Evolutionary conservation across 2,888 invertebrate genomes (phyloP).

Genomic region (Meteorus colon): DNA sequence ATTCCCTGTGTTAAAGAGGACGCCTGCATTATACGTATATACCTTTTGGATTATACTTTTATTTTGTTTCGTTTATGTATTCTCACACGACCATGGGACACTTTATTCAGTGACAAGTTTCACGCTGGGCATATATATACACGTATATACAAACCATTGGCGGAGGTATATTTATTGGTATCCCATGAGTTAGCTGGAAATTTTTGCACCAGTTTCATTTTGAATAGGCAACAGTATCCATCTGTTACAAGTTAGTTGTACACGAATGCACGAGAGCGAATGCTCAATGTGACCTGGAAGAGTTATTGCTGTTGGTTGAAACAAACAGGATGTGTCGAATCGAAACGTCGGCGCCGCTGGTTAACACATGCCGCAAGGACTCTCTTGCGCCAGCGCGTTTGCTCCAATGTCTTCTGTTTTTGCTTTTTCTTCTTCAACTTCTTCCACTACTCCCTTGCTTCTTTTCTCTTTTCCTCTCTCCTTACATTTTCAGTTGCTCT

Average conservation of each 20-base stretch:
- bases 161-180: slow-evolving; percentile 45
- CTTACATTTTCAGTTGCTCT: slow-evolving; percentile 42
- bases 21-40: slow-evolving; percentile 11
- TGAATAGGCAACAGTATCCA: slow-evolving; percentile 1
- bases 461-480: slow-evolving; percentile 35
- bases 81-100: slow-evolving; percentile 50
- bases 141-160: slow-evolving; percentile 43
- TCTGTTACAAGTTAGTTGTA: slow-evolving; percentile 2
- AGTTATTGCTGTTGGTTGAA: slow-evolving; percentile 38
- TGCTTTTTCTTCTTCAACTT: slow-evolving; percentile 25
- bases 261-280: background rate
- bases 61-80: slow-evolving; percentile 28
- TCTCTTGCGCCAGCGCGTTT: slow-evolving; percentile 40
- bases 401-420: slow-evolving; percentile 20
- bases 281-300: slow-evolving; percentile 29
- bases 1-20: slow-evolving; percentile 48
- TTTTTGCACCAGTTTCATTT: slow-evolving; percentile 8
- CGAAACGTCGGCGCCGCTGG: slow-evolving; percentile 58
- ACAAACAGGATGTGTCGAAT: slow-evolving; percentile 58
- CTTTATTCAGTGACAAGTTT: slow-evolving; percentile 60
- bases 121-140: slow-evolving; percentile 47
- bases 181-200: slow-evolving; percentile 24
- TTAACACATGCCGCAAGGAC: slow-evolving; percentile 59
- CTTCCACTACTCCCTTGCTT: slow-evolving; percentile 17
- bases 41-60: slow-evolving; percentile 38